These are phyloP conservation scores for Norana najaformis DNA, from an alignment of 2,888 invertebrate species.

Conservation along the genomic window DNA sequence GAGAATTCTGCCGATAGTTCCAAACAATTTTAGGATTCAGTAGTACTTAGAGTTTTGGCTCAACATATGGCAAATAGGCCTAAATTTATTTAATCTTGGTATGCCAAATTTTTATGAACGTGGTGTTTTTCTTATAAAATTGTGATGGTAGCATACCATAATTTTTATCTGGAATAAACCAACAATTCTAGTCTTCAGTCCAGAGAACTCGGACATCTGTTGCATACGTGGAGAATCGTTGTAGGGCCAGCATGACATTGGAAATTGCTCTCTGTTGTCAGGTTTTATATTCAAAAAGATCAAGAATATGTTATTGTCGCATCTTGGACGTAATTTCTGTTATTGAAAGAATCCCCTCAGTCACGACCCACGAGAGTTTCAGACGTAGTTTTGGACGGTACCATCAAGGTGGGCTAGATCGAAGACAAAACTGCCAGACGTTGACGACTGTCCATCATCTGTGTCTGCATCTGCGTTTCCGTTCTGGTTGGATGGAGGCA, in stretches of 20 bases:
- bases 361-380: neutral
- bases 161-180: too few species aligned
- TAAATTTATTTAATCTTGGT: too few species aligned
- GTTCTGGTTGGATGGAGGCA: neutral
- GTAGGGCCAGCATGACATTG: neutral
- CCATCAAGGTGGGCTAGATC: neutral
- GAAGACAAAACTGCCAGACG: neutral
- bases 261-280: neutral
- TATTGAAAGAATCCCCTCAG: neutral
- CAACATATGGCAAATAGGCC: neutral
- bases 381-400: neutral
- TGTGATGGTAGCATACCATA: too few species aligned
- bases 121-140: too few species aligned
- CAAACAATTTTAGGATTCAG: neutral
- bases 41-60: neutral
- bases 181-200: neutral
- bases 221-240: neutral
- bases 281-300: neutral
- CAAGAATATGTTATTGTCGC: neutral
- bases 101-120: too few species aligned
- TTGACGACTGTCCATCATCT: conserved; percentile 20
- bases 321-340: neutral
- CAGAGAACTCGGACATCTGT: neutral
- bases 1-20: neutral
- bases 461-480: neutral